Conservation (phyloP, 2,113 vertebrate genomes). For the Takifugu bimaculatus region DNA sequence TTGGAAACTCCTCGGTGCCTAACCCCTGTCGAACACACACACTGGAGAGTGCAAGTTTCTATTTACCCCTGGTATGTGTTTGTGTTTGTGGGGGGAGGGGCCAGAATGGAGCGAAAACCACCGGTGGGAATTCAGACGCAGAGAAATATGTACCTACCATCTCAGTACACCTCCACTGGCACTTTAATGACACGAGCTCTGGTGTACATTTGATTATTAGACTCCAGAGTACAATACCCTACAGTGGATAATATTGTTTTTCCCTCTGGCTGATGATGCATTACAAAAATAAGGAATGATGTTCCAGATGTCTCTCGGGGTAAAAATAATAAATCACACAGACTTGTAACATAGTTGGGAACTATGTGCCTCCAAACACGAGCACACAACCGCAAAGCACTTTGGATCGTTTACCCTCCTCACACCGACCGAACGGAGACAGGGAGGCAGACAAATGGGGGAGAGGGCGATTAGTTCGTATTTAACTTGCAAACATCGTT, state of each 20-base stretch:
- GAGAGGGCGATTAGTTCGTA: constrained; percentile 55
- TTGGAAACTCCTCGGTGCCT: constrained; percentile 40
- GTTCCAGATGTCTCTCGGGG: constrained; percentile 74
- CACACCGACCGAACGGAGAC: constrained; percentile 51
- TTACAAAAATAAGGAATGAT: constrained; percentile 76
- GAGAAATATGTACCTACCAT: constrained; percentile 59
- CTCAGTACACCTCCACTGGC: constrained; percentile 61
- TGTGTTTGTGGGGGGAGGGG: constrained; percentile 27
- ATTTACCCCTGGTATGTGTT: constrained; percentile 23
- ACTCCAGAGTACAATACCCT: constrained; percentile 74
- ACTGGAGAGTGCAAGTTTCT: constrained; percentile 1
- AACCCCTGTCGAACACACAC: constrained; percentile 24
- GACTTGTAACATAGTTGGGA: constrained; percentile 56
- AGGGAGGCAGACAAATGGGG: constrained; percentile 51
- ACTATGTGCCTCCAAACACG: constrained; percentile 51
- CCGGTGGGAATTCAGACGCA: constrained; percentile 49
- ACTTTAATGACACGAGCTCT: constrained; percentile 69
- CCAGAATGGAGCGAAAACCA: constrained; percentile 19
- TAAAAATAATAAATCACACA: constrained; percentile 75
- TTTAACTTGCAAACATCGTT: constrained; percentile 74
- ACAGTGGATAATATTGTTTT: constrained; percentile 76
- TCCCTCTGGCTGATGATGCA: constrained; percentile 74
- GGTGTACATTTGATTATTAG: constrained; percentile 75
- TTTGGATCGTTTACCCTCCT: constrained; percentile 61
- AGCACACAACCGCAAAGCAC: constrained; percentile 39